A percentile compares a stretch with the other conserved stretches of the same genome.
These are phyloP conservation scores for Alloplasta piceator DNA, from an alignment of 2,888 invertebrate species.

Conservation along the genomic window DNA sequence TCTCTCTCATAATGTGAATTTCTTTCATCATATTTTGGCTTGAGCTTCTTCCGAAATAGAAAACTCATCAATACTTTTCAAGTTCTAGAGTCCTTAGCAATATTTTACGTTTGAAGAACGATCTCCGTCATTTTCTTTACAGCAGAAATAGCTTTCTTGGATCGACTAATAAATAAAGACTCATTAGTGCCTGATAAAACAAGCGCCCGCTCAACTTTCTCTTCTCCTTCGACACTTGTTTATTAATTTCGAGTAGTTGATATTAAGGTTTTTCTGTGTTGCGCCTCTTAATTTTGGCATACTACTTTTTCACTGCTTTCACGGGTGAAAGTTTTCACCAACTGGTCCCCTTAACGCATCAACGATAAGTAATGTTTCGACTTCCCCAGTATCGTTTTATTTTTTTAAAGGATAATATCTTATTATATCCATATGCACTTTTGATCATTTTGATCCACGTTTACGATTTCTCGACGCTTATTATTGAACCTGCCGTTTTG, in stretches of 20 bases:
- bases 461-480: neutral
- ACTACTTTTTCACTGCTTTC: neutral
- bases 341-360: conserved; percentile 24
- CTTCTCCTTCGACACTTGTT: neutral
- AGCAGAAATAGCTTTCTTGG: neutral
- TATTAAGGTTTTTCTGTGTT: neutral
- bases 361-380: neutral
- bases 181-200: neutral
- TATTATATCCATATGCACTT: too few relatives aligned
- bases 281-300: neutral
- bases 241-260: neutral
- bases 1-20: too few relatives aligned
- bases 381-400: conserved; percentile 3
- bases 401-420: neutral
- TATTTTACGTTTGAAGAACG: neutral
- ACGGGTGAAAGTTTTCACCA: neutral
- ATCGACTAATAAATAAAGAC: neutral
- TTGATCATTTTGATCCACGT: too few relatives aligned
- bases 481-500: neutral
- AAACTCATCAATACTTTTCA: neutral
- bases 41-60: too few relatives aligned
- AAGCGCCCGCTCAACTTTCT: neutral
- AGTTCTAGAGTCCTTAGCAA: neutral
- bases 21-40: too few relatives aligned
- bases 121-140: neutral